These are phyloP conservation scores for Gymnarchus niloticus DNA, from an alignment of 2,113 vertebrate genomes.

Conservation along the genomic window DNA sequence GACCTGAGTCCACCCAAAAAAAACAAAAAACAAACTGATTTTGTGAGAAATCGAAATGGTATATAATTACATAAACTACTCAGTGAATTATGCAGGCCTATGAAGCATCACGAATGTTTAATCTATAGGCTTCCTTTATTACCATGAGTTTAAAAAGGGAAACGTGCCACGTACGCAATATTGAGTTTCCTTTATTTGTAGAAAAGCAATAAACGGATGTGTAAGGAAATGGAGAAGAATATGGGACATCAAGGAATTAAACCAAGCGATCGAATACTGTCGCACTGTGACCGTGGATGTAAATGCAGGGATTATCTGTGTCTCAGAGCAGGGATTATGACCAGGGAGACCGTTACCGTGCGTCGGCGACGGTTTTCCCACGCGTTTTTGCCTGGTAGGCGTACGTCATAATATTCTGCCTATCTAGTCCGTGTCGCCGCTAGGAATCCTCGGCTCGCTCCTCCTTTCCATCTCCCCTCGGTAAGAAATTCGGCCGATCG, in stretches of 20 bases:
- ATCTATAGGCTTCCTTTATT: not conserved
- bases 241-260: not conserved
- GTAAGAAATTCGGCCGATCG: not conserved
- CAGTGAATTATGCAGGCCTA: not conserved
- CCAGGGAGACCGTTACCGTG: constrained; percentile 16
- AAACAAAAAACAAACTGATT: too few relatives aligned
- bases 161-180: not conserved
- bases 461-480: not conserved
- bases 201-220: not conserved
- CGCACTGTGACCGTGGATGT: not conserved
- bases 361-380: constrained; percentile 21
- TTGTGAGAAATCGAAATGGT: not conserved
- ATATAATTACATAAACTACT: not conserved
- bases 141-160: not conserved
- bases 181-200: not conserved
- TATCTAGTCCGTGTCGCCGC: not conserved
- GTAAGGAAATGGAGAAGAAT: not conserved
- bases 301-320: constrained; percentile 27
- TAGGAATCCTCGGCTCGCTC: constrained; percentile 5
- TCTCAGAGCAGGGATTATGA: constrained; percentile 28
- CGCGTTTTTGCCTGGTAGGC: not conserved
- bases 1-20: not conserved
- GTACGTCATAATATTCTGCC: constrained; percentile 27
- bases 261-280: not conserved
- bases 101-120: not conserved